These are phyloP conservation scores for Acanthosepion pharaonis DNA, from an alignment of 2,888 invertebrate species.

Conservation along the genomic window DNA sequence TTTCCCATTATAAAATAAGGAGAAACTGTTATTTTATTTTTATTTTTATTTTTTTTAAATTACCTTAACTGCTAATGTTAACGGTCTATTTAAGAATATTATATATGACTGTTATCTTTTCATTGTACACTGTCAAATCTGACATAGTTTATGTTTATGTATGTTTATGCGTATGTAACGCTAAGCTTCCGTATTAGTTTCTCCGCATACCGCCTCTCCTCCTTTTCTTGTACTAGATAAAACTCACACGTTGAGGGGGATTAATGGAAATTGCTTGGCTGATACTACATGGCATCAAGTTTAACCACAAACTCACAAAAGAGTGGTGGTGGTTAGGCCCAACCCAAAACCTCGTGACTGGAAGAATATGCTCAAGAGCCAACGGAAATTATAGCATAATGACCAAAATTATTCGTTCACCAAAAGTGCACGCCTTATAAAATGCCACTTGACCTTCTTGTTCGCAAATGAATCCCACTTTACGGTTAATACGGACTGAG, in stretches of 20 bases:
- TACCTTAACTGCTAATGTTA: too few relatives aligned
- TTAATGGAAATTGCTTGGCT: not conserved
- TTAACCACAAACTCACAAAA: not conserved
- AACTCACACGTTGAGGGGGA: not conserved
- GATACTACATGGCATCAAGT: not conserved
- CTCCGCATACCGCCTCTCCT: not conserved
- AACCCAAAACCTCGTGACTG: not conserved
- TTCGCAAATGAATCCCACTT: too few relatives aligned
- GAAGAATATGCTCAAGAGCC: not conserved
- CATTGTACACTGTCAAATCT: too few relatives aligned
- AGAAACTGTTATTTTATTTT: too few relatives aligned
- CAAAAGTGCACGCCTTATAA: not conserved
- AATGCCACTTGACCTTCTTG: not conserved
- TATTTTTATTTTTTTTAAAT: too few relatives aligned
- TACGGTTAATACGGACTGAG: too few relatives aligned
- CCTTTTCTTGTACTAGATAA: not conserved
- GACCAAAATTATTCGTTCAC: not conserved
- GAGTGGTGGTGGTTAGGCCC: not conserved
- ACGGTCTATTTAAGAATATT: too few relatives aligned
- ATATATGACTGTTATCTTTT: too few relatives aligned
- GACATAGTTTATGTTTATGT: not conserved
- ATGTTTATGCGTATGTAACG: not conserved
- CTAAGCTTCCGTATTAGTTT: not conserved
- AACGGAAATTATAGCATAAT: not conserved
- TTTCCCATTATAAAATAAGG: too few relatives aligned